Base-by-base conservation (phyloP, 2,888 invertebrate species). In the Phlogophora meticulosa region DNA sequence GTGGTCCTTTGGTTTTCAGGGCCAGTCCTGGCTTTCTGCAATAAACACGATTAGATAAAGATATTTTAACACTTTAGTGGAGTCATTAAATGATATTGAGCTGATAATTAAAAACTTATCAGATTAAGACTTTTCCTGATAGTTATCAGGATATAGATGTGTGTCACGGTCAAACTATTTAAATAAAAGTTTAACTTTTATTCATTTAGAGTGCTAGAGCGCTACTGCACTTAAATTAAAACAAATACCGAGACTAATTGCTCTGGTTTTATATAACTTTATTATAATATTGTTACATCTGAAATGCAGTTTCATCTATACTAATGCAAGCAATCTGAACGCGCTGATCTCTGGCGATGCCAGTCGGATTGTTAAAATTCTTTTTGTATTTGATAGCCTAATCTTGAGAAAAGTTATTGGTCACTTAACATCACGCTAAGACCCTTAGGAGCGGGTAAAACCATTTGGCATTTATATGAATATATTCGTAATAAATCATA, bases 71-170 rank as follows among this genome's bases (percentile, higher is more conserved):
- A 55, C 32, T 38, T 38, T 32, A 53, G 15, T 65, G 20, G 20
- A 49, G 49, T 38, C 17, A 15, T 42, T 32, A 34, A 71, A 17
- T 53, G 22, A 49, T 70, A 55, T 57, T 63, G 55, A 58, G 24
- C 62, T 28, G 40, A 58, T 48, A 75, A 62, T 58, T 73, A 69
- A 36, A 32, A 1, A 4, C 11, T 57, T 68, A 70, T 75, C 73
- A 58, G 70, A 73, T 70, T 63, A 32, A 55, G 11, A 36, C 40
- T 59, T 57, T 69, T 72, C 56, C 53, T 60, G 70, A 73, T 75
- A 74, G 2, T 1, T 34, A 73, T 73, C 73, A 55, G 69, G 62
- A 73, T 73, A 55, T 17, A 22, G 2, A 73, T 70, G 40, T 75
- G 15, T 69, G 73, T 55, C 73, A 70, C n/a, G 73, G 73, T 7